Evolutionary conservation across 2,797 vertebrate species (phyloP), one percentile per base, ranked within the genome.

Genomic region (Sebastes baramenuke): DNA sequence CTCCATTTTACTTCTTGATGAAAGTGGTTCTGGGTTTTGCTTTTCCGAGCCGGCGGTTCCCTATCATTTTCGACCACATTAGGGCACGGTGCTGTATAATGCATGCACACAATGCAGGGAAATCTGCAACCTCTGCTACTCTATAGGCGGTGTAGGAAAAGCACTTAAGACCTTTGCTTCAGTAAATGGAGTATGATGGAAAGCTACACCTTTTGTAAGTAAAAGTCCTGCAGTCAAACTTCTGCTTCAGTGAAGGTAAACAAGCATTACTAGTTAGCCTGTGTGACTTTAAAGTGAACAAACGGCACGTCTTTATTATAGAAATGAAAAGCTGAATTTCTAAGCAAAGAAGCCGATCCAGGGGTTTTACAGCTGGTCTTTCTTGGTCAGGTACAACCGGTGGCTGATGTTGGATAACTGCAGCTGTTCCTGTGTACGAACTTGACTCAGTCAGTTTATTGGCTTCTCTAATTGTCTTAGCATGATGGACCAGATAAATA

Each of bases 11-110:
- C 67, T 9, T 22, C 52, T 4, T 56, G 66, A 77, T 76, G 25
- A 81, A 84, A 82, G 77, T 65, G 79, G 32, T 20, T 77, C 20
- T 69, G 61, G 18, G 32, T 67, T 10, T 54, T 54, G 13, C 67
- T 73, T 67, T 85, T 85, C 66, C 14, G 2, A 42, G 56, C 36
- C 59, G 22, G 0, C 24, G 54, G 14, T 16, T 36, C 1, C 7
- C 55, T 24, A 52, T 81, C 79, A 64, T 77, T 62, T 25, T 32
- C 1, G 1, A 67, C 56, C 58, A 67, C 75, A 66, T 77, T 8
- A 49, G 25, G 24, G 3, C 42, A 16, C 13, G 52, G 36, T n/a
- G 0, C 58, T 89, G 38, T 32, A 62, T 78, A 73, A 74, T 83
- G 49, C 70, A 80, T 72, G 14, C 32, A 24, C 20, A 4, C 42